Conservation (phyloP, 2,797 vertebrate species). For the Psittacula echo region DNA sequence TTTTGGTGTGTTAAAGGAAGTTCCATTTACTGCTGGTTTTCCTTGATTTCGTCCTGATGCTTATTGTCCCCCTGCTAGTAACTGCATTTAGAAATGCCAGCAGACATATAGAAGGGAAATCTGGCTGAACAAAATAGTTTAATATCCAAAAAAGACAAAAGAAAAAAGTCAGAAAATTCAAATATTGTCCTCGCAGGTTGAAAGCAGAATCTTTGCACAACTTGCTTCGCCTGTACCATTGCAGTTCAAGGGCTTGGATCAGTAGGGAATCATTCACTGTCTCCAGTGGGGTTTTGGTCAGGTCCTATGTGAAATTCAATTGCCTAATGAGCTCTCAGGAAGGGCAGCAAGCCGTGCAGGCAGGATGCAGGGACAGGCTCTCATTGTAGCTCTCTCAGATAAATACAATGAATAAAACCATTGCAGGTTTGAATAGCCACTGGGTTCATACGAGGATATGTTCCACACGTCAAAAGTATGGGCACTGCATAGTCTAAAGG, state of each 20-base stretch:
- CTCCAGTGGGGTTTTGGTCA: slow-evolving; percentile 20
- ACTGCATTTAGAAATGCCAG: not conserved
- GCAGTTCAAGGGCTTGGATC: slow-evolving; percentile 38
- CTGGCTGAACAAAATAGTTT: not conserved
- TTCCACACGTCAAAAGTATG: not conserved
- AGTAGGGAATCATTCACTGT: slow-evolving; percentile 37
- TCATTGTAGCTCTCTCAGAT: not conserved
- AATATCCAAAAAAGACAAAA: not conserved
- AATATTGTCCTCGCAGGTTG: not conserved
- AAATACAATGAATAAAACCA: slow-evolving; percentile 26
- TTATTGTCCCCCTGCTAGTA: not conserved
- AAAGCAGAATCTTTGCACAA: slow-evolving; percentile 1
- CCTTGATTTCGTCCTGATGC: not conserved
- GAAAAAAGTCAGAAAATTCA: not conserved
- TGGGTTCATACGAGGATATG: not conserved
- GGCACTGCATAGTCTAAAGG: not conserved
- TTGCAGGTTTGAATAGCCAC: slow-evolving; percentile 16
- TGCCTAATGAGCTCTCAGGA: slow-evolving; percentile 53
- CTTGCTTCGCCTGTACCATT: not conserved
- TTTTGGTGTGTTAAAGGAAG: not conserved
- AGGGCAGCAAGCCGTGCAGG: not conserved
- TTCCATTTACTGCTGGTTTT: not conserved
- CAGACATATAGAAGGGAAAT: not conserved
- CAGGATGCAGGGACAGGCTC: not conserved
- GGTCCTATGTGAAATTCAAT: not conserved